phyloP scores from a whole-genome alignment of 2,888 invertebrate species.

The Bibio marci region DNA sequence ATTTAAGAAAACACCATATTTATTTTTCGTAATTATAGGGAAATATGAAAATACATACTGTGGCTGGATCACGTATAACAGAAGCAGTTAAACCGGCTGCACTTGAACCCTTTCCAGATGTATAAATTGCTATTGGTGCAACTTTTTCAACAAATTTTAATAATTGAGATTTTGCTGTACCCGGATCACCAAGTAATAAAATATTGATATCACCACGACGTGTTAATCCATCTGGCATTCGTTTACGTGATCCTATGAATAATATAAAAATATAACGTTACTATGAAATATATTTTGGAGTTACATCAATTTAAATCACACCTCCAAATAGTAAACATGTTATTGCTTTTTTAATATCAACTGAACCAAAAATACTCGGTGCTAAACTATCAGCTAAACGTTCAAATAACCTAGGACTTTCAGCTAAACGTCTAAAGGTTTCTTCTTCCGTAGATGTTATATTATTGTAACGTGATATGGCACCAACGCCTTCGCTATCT shows the following conservation, averaged over 20 bases:
- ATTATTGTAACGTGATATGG: slow-evolving; percentile 34
- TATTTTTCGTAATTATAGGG: too few relatives aligned
- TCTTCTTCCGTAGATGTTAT: slow-evolving; percentile 53
- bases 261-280: slow-evolving; percentile 1
- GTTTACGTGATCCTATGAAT: slow-evolving; percentile 46
- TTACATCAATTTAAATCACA: background rate
- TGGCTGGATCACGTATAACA: slow-evolving; percentile 80
- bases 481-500: slow-evolving; percentile 61
- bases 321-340: slow-evolving; percentile 87
- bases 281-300: slow-evolving; percentile 22
- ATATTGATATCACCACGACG: slow-evolving; percentile 95
- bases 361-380: slow-evolving; percentile 88
- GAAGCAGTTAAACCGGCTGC: slow-evolving; percentile 98
- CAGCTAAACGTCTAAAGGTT: slow-evolving; percentile 50
- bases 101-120: slow-evolving; percentile 98
- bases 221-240: slow-evolving; percentile 86
- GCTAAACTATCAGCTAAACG: slow-evolving; percentile 80
- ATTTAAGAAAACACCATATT: background rate
- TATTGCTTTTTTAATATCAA: slow-evolving; percentile 93
- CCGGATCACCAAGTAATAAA: slow-evolving; percentile 89
- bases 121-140: slow-evolving; percentile 88
- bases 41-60: slow-evolving; percentile 41
- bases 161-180: slow-evolving; percentile 97
- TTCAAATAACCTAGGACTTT: slow-evolving; percentile 74
- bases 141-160: slow-evolving; percentile 94